These are phyloP conservation scores for Rhyzopertha dominica DNA, from an alignment of 1,140 invertebrate species.

Conservation along the genomic window DNA sequence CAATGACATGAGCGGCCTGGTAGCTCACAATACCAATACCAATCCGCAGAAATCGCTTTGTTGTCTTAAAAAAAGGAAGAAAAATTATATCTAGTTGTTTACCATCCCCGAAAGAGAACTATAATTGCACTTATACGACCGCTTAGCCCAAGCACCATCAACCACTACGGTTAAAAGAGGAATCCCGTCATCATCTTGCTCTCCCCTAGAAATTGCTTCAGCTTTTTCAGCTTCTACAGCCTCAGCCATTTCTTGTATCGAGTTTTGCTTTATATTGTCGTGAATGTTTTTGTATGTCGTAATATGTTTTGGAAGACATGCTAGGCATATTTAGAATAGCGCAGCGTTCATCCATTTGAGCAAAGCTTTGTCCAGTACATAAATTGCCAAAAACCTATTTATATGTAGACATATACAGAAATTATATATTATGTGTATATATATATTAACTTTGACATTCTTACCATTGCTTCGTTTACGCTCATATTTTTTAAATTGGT, in stretches of 20 bases:
- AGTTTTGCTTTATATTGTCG: constrained; percentile 20
- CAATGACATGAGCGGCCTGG: no score
- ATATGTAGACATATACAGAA: no score
- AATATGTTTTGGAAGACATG: constrained; percentile 1
- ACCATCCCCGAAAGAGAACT: constrained; percentile 36
- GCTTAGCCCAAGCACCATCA: constrained; percentile 38
- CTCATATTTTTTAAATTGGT: no score
- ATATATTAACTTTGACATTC: no score
- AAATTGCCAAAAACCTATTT: no score
- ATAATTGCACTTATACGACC: constrained; percentile 36
- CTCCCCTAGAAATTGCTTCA: constrained; percentile 26
- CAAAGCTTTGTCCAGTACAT: no score
- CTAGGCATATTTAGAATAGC: constrained; percentile 1
- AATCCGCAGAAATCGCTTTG: no score
- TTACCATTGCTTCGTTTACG: no score
- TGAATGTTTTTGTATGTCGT: background rate
- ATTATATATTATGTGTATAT: no score
- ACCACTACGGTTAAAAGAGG: constrained; percentile 38
- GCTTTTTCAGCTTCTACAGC: constrained; percentile 29
- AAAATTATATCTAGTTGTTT: no score
- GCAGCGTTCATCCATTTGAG: constrained; percentile 2
- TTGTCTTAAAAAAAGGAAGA: no score
- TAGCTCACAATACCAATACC: no score
- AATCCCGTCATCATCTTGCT: constrained; percentile 34
- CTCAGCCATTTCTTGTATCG: constrained; percentile 28